phyloP scores from a whole-genome alignment of 2,797 vertebrate genomes.

The Typhlichthys eigenmanni region DNA sequence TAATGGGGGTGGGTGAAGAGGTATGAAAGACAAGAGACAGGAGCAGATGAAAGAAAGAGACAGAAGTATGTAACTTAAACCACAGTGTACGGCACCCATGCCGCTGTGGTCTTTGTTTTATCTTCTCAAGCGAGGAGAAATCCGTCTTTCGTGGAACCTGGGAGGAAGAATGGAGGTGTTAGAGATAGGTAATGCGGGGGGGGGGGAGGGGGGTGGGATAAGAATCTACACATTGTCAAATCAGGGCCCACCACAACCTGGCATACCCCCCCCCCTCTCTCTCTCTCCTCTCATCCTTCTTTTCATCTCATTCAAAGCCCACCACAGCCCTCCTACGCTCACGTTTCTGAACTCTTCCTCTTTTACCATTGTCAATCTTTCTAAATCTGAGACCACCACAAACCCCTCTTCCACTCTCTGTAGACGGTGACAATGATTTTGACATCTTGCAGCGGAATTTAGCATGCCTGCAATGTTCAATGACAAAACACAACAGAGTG shows the following conservation, averaged over 20 bases:
- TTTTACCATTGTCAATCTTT: conserved; percentile 62
- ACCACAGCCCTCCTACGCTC: conserved; percentile 71
- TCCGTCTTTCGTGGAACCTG: conserved; percentile 83
- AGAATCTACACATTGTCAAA: conserved; percentile 73
- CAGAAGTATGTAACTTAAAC: conserved; percentile 47
- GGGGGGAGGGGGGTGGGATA: conserved; percentile 66
- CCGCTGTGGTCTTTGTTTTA: conserved; percentile 60
- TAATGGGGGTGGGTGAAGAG: background rate
- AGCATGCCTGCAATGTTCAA: background rate
- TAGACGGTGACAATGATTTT: conserved; percentile 15
- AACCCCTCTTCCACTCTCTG: conserved; percentile 48
- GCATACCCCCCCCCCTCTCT: conserved; percentile 22
- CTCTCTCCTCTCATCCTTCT: conserved; percentile 21
- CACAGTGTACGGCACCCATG: conserved; percentile 51
- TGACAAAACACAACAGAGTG: background rate
- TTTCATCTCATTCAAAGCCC: conserved; percentile 64
- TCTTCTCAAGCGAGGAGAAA: conserved; percentile 68
- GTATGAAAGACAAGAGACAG: conserved; percentile 24
- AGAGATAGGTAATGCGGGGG: conserved; percentile 58
- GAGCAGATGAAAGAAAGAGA: conserved; percentile 7
- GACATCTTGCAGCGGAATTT: conserved; percentile 20
- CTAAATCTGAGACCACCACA: conserved; percentile 78
- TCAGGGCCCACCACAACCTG: conserved; percentile 78
- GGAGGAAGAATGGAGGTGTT: conserved; percentile 79
- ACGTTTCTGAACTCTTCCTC: conserved; percentile 35